These are phyloP conservation scores for Cirrhinus molitorella DNA, from an alignment of 2,797 vertebrate species.

Conservation along the genomic window DNA sequence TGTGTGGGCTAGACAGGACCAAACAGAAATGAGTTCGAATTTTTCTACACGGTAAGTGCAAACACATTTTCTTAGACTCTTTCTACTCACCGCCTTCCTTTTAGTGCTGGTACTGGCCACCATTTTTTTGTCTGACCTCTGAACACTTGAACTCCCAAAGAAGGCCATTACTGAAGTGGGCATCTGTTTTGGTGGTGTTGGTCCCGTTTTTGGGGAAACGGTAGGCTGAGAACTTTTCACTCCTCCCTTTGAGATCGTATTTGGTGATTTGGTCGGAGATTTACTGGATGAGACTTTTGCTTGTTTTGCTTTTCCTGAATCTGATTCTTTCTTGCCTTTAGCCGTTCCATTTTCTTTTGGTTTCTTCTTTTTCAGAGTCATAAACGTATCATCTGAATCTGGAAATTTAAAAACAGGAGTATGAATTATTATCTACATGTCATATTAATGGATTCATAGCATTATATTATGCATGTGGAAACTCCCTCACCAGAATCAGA, in stretches of 20 bases:
- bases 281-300: slow-evolving; percentile 62
- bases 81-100: slow-evolving; percentile 87
- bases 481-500: slow-evolving; percentile 91
- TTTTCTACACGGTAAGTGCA: neutral
- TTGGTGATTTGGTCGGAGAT: slow-evolving; percentile 72
- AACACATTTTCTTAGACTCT: neutral
- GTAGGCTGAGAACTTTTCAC: slow-evolving; percentile 72
- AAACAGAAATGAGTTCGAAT: slow-evolving; percentile 17
- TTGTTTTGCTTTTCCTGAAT: slow-evolving; percentile 49
- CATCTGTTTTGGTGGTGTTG: slow-evolving; percentile 80
- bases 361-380: slow-evolving; percentile 79
- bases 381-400: slow-evolving; percentile 93
- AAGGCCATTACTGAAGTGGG: slow-evolving; percentile 88
- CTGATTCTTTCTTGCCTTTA: slow-evolving; percentile 56
- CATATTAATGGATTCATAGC: neutral
- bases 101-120: slow-evolving; percentile 89
- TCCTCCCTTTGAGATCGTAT: slow-evolving; percentile 60
- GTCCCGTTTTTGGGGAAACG: slow-evolving; percentile 74
- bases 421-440: neutral
- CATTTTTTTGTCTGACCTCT: slow-evolving; percentile 92
- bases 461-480: too few relatives aligned
- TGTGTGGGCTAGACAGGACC: slow-evolving; percentile 76
- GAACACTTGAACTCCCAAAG: slow-evolving; percentile 85
- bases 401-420: neutral
- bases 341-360: slow-evolving; percentile 80